Conservation (phyloP, 2,113 vertebrate species). For the Gallinago paraguaiae region DNA sequence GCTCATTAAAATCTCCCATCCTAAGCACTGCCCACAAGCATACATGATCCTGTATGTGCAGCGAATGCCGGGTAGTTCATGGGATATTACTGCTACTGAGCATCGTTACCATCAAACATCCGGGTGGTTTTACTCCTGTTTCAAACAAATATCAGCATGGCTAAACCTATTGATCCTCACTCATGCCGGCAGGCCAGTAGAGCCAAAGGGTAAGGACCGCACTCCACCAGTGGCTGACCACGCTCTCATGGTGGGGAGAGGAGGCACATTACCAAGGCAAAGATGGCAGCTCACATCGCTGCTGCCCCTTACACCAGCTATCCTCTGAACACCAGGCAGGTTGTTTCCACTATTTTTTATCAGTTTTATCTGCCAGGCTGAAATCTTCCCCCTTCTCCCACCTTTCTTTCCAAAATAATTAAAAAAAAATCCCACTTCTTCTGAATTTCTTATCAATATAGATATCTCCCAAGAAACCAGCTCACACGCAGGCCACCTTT, state of each 20-base stretch:
- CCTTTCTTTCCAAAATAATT: background rate
- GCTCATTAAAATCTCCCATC: background rate
- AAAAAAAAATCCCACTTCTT: background rate
- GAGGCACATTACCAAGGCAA: background rate
- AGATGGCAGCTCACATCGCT: background rate
- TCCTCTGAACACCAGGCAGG: background rate
- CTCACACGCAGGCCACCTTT: background rate
- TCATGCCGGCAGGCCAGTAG: background rate
- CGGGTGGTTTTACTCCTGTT: background rate
- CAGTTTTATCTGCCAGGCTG: background rate
- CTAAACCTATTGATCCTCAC: background rate
- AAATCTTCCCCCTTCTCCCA: background rate
- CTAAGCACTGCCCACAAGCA: background rate
- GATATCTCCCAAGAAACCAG: background rate
- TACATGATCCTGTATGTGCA: background rate
- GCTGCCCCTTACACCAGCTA: background rate
- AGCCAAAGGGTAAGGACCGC: background rate
- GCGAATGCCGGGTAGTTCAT: background rate
- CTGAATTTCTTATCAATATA: background rate
- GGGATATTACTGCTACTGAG: background rate
- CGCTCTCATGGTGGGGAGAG: background rate
- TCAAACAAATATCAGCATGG: background rate
- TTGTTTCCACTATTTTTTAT: background rate
- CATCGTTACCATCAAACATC: background rate
- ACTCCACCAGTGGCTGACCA: background rate